These are phyloP conservation scores for Sycophila sp. DNA, from an alignment of 1,140 invertebrate genomes.

Conservation along the genomic window DNA sequence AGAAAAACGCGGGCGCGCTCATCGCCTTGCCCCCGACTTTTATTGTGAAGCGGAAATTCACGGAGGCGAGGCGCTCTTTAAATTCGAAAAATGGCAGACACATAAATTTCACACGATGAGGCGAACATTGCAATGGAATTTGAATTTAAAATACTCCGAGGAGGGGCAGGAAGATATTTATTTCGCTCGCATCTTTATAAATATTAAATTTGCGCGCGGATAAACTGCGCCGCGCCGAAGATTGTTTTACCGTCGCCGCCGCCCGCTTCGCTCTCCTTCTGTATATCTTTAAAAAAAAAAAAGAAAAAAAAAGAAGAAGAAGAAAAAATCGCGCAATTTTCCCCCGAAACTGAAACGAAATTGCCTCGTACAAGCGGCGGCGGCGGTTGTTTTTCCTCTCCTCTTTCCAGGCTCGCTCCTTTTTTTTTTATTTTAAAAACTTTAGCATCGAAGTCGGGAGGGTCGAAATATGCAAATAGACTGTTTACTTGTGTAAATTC, in stretches of 20 bases:
- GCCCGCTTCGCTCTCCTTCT: too few relatives aligned
- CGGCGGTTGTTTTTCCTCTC: too few relatives aligned
- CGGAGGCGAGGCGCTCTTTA: background rate
- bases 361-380: too few relatives aligned
- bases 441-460: background rate
- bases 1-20: background rate
- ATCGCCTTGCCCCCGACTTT: background rate
- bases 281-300: too few relatives aligned
- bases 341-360: too few relatives aligned
- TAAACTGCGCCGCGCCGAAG: background rate
- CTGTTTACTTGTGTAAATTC: slow-evolving; percentile 27
- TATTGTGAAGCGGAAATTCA: background rate
- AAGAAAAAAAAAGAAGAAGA: background rate
- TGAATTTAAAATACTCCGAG: background rate
- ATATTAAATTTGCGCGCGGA: background rate
- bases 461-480: slow-evolving; percentile 5
- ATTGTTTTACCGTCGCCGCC: too few relatives aligned
- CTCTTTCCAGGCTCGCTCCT: too few relatives aligned
- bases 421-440: too few relatives aligned
- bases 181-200: background rate
- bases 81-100: background rate
- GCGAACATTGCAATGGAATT: background rate
- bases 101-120: background rate
- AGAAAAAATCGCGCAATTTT: too few relatives aligned
- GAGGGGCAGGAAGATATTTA: background rate